phyloP scores from a whole-genome alignment of 35 echinoderm and acorn worm genomes.

The Chiridota heheva region DNA sequence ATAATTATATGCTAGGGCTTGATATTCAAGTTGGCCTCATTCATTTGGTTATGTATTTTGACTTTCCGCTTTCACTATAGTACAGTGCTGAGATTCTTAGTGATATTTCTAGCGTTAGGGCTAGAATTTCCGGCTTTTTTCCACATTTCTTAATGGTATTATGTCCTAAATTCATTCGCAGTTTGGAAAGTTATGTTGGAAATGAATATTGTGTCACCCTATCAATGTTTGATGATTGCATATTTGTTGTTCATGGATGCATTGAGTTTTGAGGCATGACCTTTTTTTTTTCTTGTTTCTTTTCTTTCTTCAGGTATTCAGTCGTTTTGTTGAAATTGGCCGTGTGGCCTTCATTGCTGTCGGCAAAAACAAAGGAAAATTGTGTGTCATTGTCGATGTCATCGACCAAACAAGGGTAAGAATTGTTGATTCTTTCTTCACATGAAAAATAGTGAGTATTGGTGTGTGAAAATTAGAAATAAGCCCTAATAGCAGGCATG shows the following conservation, averaged over 20 bases:
- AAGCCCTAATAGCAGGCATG: neutral
- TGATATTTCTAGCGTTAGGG: no score
- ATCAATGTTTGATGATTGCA: no score
- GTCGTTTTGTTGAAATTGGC: constrained; percentile 82
- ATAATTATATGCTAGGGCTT: no score
- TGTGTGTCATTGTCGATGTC: constrained; percentile 94
- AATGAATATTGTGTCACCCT: no score
- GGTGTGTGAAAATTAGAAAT: neutral
- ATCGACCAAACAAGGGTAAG: constrained; percentile 89
- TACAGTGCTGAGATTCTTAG: no score
- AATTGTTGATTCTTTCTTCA: neutral
- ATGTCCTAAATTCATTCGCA: no score
- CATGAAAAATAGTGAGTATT: neutral
- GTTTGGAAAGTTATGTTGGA: no score
- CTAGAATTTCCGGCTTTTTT: no score
- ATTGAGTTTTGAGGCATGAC: neutral
- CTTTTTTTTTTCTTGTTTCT: neutral
- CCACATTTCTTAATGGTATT: no score
- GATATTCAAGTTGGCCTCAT: no score
- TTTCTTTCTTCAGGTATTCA: constrained; percentile 19
- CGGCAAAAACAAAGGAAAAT: constrained; percentile 67
- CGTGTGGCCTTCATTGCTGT: constrained; percentile 88
- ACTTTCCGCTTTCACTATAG: no score
- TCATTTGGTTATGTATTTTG: no score
- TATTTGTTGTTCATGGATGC: neutral